A percentile compares a stretch with the other conserved stretches of the same genome.
Conservation (phyloP, 2,797 vertebrate species). For the Thunnus albacares region DNA sequence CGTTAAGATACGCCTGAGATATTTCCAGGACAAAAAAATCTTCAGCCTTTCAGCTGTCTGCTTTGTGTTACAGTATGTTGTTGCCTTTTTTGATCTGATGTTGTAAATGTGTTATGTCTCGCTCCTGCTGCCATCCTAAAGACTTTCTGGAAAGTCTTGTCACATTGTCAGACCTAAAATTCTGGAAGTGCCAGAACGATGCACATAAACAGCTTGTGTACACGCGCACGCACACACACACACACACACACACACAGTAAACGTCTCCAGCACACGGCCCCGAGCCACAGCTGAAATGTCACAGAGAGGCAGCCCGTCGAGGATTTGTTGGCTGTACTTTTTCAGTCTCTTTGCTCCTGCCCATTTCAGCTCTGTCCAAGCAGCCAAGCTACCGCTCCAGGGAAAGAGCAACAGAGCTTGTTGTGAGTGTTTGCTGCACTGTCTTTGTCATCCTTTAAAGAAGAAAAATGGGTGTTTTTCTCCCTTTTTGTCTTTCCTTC, state of each 20-base stretch:
- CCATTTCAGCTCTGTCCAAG: conserved; percentile 59
- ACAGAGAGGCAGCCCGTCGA: conserved; percentile 48
- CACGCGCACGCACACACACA: not conserved
- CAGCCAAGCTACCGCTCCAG: conserved; percentile 56
- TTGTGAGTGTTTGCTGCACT: conserved; percentile 39
- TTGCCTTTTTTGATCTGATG: conserved; percentile 5
- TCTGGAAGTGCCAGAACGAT: not conserved
- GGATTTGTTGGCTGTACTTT: conserved; percentile 64
- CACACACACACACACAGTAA: conserved; percentile 28
- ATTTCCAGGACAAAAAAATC: not conserved
- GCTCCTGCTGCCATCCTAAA: not conserved
- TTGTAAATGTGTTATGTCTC: conserved; percentile 15
- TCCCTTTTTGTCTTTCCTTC: conserved; percentile 21
- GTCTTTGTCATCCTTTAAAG: conserved; percentile 54
- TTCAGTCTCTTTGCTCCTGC: conserved; percentile 58
- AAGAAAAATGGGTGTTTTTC: conserved; percentile 6
- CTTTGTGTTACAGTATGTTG: not conserved
- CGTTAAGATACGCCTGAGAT: not conserved
- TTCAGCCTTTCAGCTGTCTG: not conserved
- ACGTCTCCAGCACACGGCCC: conserved; percentile 58
- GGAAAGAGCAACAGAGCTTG: conserved; percentile 47
- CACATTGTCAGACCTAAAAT: conserved; percentile 22
- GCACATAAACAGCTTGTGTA: conserved; percentile 11
- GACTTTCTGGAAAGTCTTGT: conserved; percentile 22
- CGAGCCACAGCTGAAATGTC: conserved; percentile 68